Conservation (phyloP, 2,797 vertebrate species). For the Muraenolepis orangiensis region DNA sequence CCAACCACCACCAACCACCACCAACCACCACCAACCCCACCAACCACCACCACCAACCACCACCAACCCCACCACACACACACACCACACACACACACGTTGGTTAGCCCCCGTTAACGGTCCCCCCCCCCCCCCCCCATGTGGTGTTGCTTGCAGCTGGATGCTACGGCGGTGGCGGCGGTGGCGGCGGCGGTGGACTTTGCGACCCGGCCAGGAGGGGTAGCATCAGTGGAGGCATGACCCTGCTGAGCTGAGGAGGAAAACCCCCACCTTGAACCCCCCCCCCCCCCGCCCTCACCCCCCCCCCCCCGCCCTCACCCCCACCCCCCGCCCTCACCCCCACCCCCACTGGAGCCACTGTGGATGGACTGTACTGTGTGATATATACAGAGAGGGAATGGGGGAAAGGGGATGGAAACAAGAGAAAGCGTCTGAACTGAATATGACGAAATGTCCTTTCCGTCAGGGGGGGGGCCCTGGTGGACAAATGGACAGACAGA, state of each 20-base stretch:
- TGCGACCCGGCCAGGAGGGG: not conserved
- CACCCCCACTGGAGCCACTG: no score
- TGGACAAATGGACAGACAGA: not conserved
- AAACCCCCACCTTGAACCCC: not conserved
- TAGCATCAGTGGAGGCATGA: constrained; percentile 18
- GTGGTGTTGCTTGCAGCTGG: constrained; percentile 96
- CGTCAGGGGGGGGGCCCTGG: no score
- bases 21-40: no score
- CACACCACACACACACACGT: not conserved
- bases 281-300: no score
- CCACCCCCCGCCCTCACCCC: no score
- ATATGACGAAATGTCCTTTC: no score
- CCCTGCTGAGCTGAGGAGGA: constrained; percentile 85
- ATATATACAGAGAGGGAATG: not conserved
- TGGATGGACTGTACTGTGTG: no score
- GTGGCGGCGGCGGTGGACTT: constrained; percentile 74
- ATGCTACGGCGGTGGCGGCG: constrained; percentile 83
- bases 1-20: no score
- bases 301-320: no score
- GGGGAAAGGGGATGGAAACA: no score
- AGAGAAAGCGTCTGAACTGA: not conserved
- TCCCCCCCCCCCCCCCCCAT: no score
- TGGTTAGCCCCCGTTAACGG: constrained; percentile 75
- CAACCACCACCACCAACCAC: no score
- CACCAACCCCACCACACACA: not conserved